Conservation (phyloP, 1,140 invertebrate genomes). For the Drosophila ogumai region DNA sequence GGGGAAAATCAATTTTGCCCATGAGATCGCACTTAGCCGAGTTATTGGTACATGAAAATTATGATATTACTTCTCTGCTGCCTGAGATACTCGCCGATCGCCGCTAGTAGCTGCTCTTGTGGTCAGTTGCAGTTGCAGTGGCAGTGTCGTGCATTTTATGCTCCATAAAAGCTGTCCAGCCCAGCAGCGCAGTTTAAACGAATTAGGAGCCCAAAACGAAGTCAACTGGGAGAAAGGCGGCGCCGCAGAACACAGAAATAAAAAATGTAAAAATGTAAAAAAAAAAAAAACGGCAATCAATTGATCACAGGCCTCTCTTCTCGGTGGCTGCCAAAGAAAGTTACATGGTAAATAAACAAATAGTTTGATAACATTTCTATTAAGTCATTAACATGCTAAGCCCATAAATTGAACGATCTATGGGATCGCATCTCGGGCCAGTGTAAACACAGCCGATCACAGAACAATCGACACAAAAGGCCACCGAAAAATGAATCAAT, state of each 20-base stretch:
- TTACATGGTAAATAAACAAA: constrained; percentile 51
- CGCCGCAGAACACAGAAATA: constrained; percentile 23
- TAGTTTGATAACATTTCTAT: constrained; percentile 66
- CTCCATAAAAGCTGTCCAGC: constrained; percentile 78
- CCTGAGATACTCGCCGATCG: constrained; percentile 21
- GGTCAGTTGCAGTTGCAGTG: constrained; percentile 16
- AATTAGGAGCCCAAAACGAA: constrained; percentile 81
- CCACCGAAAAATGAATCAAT: constrained; percentile 66
- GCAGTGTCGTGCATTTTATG: constrained; percentile 76
- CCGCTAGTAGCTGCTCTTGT: constrained; percentile 12
- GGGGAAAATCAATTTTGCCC: constrained; percentile 76
- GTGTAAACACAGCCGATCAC: constrained; percentile 46
- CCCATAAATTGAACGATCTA: constrained; percentile 62
- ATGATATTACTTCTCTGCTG: constrained; percentile 65
- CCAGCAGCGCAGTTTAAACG: constrained; percentile 68
- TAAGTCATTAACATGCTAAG: constrained; percentile 65
- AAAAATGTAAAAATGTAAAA: neutral
- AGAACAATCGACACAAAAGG: constrained; percentile 50
- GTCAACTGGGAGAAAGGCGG: constrained; percentile 65
- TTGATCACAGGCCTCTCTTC: constrained; percentile 9
- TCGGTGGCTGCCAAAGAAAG: constrained; percentile 54
- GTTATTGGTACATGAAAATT: constrained; percentile 82
- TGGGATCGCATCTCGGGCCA: constrained; percentile 14
- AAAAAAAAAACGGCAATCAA: constrained; percentile 20
- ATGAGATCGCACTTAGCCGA: constrained; percentile 71